phyloP scores from a whole-genome alignment of 1,140 invertebrate species.

The Batillaria attramentaria region DNA sequence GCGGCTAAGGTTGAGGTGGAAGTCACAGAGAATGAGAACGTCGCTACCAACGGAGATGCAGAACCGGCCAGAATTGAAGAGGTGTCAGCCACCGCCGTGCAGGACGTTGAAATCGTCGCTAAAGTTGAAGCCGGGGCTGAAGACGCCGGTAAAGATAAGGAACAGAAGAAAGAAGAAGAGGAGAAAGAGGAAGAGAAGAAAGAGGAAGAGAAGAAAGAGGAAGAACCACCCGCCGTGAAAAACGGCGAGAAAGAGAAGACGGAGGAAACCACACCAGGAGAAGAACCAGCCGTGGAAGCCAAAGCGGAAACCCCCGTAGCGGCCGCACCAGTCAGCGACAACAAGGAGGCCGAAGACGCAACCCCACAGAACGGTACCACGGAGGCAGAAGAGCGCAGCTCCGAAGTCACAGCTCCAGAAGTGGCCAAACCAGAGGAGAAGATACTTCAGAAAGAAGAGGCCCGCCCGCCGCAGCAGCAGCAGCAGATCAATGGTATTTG shows the following conservation, averaged over 20 bases:
- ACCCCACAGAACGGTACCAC: background rate
- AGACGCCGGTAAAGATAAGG: background rate
- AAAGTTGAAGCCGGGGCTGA: no score
- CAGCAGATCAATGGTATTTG: background rate
- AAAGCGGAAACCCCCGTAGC: background rate
- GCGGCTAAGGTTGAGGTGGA: no score
- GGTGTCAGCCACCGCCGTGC: no score
- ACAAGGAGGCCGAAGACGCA: background rate
- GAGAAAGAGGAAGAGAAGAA: background rate
- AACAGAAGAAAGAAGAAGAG: background rate
- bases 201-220: background rate
- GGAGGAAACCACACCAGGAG: background rate
- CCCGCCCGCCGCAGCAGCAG: background rate
- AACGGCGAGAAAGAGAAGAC: background rate
- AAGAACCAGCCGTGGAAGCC: background rate
- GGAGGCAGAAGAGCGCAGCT: background rate
- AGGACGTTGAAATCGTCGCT: no score
- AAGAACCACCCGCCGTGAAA: no score
- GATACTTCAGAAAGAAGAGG: background rate
- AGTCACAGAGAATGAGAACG: no score
- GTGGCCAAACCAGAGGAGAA: slow-evolving; percentile 13
- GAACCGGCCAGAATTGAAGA: no score
- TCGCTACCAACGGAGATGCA: no score
- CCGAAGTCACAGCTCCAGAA: background rate
- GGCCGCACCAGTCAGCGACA: background rate